Conservation (phyloP, 1,140 invertebrate species). For the Tetragonula clypearis region DNA sequence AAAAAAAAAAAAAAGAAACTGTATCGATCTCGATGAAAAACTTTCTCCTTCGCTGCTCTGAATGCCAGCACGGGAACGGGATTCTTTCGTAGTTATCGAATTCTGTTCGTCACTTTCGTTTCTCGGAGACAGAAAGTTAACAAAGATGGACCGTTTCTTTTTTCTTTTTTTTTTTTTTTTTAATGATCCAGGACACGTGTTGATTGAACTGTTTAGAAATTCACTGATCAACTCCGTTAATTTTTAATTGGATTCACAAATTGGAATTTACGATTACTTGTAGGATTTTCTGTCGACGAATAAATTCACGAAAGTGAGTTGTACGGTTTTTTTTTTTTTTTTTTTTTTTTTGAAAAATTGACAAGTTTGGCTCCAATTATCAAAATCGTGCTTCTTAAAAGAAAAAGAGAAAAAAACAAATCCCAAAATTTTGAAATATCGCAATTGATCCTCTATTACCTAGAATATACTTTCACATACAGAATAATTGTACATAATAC, state of each 20-base stretch:
- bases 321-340: neutral
- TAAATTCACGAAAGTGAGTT: neutral
- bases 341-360: neutral
- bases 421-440: neutral
- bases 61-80: constrained; percentile 8
- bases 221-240: too few relatives aligned
- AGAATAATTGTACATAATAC: neutral
- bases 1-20: neutral
- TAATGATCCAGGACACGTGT: too few relatives aligned
- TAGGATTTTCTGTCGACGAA: neutral
- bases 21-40: constrained; percentile 26
- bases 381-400: neutral
- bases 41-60: constrained; percentile 12
- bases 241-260: neutral
- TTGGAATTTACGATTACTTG: neutral
- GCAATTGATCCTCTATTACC: neutral
- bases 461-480: neutral
- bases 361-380: neutral
- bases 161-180: too few relatives aligned
- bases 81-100: neutral
- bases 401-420: neutral
- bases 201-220: too few relatives aligned
- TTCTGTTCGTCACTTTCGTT: neutral
- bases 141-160: neutral
- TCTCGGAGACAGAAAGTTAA: neutral